Evolutionary conservation across 2,888 invertebrate species (phyloP), one percentile per base, ranked within the genome.

Genomic region (Dione vanillae): DNA sequence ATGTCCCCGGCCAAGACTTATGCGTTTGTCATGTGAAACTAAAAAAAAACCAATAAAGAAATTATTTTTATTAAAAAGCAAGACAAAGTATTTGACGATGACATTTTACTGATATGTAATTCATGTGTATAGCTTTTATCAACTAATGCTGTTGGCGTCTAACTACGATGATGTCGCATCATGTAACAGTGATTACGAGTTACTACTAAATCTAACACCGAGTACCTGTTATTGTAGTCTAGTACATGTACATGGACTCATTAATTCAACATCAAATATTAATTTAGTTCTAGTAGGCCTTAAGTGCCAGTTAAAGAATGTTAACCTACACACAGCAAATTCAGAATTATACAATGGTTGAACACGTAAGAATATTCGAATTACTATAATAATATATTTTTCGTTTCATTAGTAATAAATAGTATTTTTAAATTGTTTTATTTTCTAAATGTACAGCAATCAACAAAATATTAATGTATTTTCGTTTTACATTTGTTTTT

Each of bases 191-290:
- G 74, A 81, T 85, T 88, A 89, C 80, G 67, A 66, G 16, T 16
- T 37, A 37, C 64, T 74, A 76, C 85, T 89, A 87, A 81, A 86
- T 83, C 90, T 90, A 91, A 90, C 90, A 91, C 79, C 87, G 81
- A 91, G 81, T 89, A 88, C 86, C 89, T 88, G 87, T 85, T 84
- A 80, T 77, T 83, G 84, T 83, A 86, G 73, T 80, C 83, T 88
- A 88, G 45, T 61, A 61, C 43, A n/a, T 47, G 79, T 80, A 85
- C 82, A 84, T 85, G 86, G 86, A 89, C 83, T 83, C 65, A 82
- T 85, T 77, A 78, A 79, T 80, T 82, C 78, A 81, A 83, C 81
- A 82, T 78, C 79, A 72, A 78, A 78, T 76, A 51, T 67, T 67
- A 70, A 43, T 65, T 70, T 64, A 76, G 80, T 78, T 83, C 80